Evolutionary conservation across 30 jellyfish, hydroid and myxozoan genomes (phyloP), one percentile per base, ranked within the genome.

Genomic region (Aurelia coerulea): DNA sequence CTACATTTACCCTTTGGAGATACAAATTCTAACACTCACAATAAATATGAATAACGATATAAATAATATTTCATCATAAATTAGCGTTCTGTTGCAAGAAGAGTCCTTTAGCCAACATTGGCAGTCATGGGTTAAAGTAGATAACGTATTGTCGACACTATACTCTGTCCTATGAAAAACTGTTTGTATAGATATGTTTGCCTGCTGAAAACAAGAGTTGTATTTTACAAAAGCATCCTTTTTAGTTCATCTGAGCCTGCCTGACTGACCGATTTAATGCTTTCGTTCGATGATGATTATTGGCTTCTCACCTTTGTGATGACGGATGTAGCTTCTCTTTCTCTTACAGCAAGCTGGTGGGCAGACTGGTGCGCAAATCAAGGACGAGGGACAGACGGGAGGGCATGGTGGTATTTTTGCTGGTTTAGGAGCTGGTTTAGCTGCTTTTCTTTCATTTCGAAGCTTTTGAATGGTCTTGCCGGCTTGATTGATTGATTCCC

Each of bases 361-460:
- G 74, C 98, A 94, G 8, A 92, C 97, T 35, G 97, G 97, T 51
- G 96, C 98, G 76, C 98, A 91, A 13, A 96, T 80, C n/a, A n/a
- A n/a, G n/a, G n/a, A n/a, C 39, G 84, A n/a, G 39, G 96, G 81
- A 67, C 98, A 94, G 82, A 94, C 98, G 65, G 98, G 98, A 74
- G 98, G 98, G 85, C 98, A 94, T 78, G 98, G 98, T 87, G 98
- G 98, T 56, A 96, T 96, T 35, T 97, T 97, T n/a, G 98, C 95
- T 50, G 98, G 88, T 46, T 83, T 94, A 54, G 90, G 98, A n/a
- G n/a, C n/a, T n/a, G n/a, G n/a, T n/a, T n/a, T n/a, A n/a, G n/a
- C n/a, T n/a, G n/a, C n/a, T n/a, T n/a, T 84, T 53, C 84, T 73
- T 65, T 84, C 93, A 54, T 84, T 84, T 34, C 73, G 74, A n/a